Evolutionary conservation across 2,113 vertebrate species (phyloP).

Genomic region (Dendropsophus ebraccatus): DNA sequence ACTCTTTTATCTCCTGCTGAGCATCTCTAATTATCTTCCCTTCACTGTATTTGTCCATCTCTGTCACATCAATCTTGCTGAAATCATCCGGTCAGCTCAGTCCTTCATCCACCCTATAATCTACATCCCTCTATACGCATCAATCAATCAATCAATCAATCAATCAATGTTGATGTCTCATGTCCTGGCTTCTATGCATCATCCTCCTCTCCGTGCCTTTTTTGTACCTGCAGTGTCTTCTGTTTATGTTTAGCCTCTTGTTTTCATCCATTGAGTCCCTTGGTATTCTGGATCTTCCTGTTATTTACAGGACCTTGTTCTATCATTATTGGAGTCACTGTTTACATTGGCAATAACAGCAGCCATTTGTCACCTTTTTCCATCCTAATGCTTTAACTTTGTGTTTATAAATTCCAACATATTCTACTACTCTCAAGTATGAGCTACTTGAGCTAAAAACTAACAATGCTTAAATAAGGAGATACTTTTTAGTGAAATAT

Average conservation of each 20-base stretch:
- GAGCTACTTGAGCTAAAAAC: too few relatives aligned
- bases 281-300: background rate
- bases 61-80: background rate
- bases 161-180: background rate
- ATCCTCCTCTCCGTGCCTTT: background rate
- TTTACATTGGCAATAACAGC: too few relatives aligned
- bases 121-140: background rate
- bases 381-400: too few relatives aligned
- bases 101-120: background rate
- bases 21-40: background rate
- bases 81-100: background rate
- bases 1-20: background rate
- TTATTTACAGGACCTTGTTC: background rate
- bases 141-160: background rate
- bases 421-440: too few relatives aligned
- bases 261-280: background rate
- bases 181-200: too few relatives aligned
- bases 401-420: too few relatives aligned
- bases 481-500: too few relatives aligned
- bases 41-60: background rate
- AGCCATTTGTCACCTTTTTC: too few relatives aligned
- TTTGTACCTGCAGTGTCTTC: background rate
- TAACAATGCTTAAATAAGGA: too few relatives aligned
- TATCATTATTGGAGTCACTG: too few relatives aligned
- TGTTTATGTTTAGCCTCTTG: background rate